These are phyloP conservation scores for Carassius carassius DNA, from an alignment of 2,113 vertebrate genomes.

Conservation along the genomic window DNA sequence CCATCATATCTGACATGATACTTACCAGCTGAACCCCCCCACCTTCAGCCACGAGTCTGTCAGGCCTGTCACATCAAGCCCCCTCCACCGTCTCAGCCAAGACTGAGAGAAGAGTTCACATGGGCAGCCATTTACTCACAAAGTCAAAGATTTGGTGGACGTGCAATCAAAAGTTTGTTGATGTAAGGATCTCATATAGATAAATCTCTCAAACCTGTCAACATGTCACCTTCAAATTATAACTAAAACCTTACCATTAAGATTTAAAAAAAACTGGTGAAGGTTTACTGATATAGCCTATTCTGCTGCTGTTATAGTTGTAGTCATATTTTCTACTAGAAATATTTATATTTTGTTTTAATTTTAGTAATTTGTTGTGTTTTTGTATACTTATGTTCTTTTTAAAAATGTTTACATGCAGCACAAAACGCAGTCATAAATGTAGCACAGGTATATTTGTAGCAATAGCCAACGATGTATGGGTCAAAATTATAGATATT, in stretches of 20 bases:
- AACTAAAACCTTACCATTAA: not conserved
- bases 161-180: not conserved
- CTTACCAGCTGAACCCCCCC: slow-evolving; percentile 89
- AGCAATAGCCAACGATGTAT: too few species aligned
- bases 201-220: not conserved
- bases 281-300: too few species aligned
- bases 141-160: not conserved
- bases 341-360: too few species aligned
- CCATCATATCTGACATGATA: slow-evolving; percentile 83
- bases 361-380: too few species aligned
- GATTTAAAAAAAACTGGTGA: too few species aligned
- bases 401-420: too few species aligned
- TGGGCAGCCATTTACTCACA: not conserved
- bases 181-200: not conserved
- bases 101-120: not conserved
- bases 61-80: slow-evolving; percentile 75
- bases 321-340: too few species aligned
- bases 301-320: too few species aligned
- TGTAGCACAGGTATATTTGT: too few species aligned
- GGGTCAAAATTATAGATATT: too few species aligned
- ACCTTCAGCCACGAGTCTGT: slow-evolving; percentile 79
- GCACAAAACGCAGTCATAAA: too few species aligned
- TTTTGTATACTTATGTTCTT: too few species aligned
- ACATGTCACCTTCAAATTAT: not conserved
- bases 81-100: not conserved